These are phyloP conservation scores for Apamea crenata DNA, from an alignment of 2,888 invertebrate species.

Conservation along the genomic window DNA sequence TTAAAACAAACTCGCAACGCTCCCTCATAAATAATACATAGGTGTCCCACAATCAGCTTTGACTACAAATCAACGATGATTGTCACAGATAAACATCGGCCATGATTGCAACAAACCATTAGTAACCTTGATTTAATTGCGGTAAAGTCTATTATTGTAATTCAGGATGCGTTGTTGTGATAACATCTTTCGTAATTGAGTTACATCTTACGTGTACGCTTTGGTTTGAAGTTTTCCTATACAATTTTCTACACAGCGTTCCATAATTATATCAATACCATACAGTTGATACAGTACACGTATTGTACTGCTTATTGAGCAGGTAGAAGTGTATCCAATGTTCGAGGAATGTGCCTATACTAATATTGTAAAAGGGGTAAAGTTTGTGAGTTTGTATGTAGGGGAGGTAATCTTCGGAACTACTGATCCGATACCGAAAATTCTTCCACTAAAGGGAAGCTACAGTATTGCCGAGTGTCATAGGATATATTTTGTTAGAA, in stretches of 20 bases:
- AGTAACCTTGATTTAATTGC: constrained; percentile 65
- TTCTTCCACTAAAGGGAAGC: too few species aligned
- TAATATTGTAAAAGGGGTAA: background rate
- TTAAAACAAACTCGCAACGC: constrained; percentile 19
- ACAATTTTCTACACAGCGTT: background rate
- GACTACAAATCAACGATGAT: constrained; percentile 56
- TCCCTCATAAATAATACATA: constrained; percentile 63
- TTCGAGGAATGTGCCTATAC: background rate
- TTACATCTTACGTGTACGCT: constrained; percentile 8
- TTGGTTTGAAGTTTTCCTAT: background rate
- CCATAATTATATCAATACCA: background rate
- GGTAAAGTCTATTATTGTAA: constrained; percentile 52
- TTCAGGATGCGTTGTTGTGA: constrained; percentile 42
- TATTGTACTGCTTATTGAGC: background rate
- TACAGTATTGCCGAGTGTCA: too few species aligned
- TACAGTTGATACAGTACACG: background rate
- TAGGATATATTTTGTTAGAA: too few species aligned
- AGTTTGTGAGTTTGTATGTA: background rate
- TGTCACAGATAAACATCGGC: constrained; percentile 56
- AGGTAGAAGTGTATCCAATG: background rate
- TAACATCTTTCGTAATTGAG: constrained; percentile 45
- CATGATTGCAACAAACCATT: constrained; percentile 66
- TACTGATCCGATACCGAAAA: background rate
- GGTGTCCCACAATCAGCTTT: constrained; percentile 48
- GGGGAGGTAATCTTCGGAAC: background rate